Base-by-base conservation (phyloP, 2,113 vertebrate genomes). In the Pipa parva region DNA sequence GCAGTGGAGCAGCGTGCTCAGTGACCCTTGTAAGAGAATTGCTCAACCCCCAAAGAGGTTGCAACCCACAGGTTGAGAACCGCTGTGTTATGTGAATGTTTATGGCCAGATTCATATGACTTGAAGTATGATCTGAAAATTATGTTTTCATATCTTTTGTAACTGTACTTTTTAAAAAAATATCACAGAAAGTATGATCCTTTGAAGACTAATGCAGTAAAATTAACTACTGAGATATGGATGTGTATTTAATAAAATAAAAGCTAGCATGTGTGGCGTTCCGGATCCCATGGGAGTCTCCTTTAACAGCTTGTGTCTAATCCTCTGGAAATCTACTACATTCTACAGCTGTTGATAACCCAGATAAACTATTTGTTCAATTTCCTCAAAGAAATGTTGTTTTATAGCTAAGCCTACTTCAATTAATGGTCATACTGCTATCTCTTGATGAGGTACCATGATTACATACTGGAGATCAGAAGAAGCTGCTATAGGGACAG, bases 291-390 rank as follows among this genome's bases (percentile, higher is more conserved):
- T 78, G 89, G 83, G 86, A 88, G 73, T 79, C 85, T 81, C 76
- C 80, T 81, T 81, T 86, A 85, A 73, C 82, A 76, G 80, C 81
- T 77, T 71, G 57, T 58, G 18, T 70, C 61, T 90, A 90, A 90
- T 90, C 87, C 85, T 75, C 75, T 83, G 81, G 81, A 88, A 88
- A 88, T 87, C 78, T 77, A 81, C 82, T 60, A 54, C 78, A 80
- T 81, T 81, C 81, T 85, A 80, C 89, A 90, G 89, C 88, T 90
- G 89, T 89, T 80, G 81, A 80, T 62, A 73, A 75, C 66, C 78
- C 84, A 83, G 79, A 87, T 83, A 74, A 87, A 83, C 81, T 88
- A 78, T 88, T 85, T 80, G 81, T 81, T 82, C 87, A 80, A 85
- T 89, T 15, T 71, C 79, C 85, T 87, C 89, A 90, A 88, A 90